Conservation (phyloP, 2,113 vertebrate species). For the Petaurus breviceps region DNA sequence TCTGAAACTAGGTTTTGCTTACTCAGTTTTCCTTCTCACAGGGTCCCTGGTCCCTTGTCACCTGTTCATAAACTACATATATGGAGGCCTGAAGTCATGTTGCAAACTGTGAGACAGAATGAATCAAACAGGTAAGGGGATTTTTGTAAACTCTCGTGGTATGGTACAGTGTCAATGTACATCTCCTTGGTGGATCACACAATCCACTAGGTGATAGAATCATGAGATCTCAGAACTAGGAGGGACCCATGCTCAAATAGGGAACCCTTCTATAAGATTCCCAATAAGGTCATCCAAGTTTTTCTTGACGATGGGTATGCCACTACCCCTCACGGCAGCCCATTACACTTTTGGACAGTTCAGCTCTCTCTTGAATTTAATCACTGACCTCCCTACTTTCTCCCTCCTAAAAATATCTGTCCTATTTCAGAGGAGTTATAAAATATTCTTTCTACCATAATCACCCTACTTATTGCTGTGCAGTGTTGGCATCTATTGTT, state of each 20-base stretch:
- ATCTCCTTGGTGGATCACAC: neutral
- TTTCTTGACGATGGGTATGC: neutral
- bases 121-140: neutral
- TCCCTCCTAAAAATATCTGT: constrained; percentile 3
- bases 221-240: neutral
- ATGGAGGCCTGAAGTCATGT: neutral
- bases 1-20: neutral
- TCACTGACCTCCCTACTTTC: neutral
- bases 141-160: neutral
- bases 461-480: neutral
- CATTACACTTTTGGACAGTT: neutral
- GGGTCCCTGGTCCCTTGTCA: neutral
- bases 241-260: neutral
- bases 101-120: neutral
- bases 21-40: neutral
- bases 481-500: neutral
- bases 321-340: neutral
- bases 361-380: neutral
- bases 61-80: neutral
- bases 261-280: neutral
- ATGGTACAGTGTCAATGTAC: neutral
- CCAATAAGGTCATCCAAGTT: neutral
- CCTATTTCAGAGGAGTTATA: neutral
- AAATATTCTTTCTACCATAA: neutral
- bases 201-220: neutral